Conservation (phyloP, 2,888 invertebrate genomes). For the Leptothorax acervorum region DNA sequence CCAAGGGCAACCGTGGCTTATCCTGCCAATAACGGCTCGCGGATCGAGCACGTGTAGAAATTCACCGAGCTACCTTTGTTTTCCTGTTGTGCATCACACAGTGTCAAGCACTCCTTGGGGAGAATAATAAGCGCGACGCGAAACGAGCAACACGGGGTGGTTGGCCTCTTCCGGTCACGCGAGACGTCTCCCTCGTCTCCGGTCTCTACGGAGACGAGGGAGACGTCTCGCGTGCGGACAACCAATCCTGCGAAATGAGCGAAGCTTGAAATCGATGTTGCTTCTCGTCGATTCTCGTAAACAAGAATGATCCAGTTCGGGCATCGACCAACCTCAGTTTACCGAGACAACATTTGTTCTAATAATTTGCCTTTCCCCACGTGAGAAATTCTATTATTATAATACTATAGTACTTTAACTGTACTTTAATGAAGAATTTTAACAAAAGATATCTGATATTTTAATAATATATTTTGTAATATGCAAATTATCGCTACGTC, state of each 20-base stretch:
- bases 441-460: neutral
- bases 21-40: conserved; percentile 21
- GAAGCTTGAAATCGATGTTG: neutral
- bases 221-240: conserved; percentile 28
- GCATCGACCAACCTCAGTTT: neutral
- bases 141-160: conserved; percentile 56
- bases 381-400: neutral
- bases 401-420: neutral
- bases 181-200: too few species aligned
- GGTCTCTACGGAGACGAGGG: neutral
- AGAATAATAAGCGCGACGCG: conserved; percentile 56
- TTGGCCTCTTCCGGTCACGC: conserved; percentile 28
- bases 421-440: neutral
- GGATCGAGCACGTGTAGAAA: conserved; percentile 31
- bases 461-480: neutral
- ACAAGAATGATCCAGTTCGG: neutral
- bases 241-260: conserved; percentile 24
- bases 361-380: neutral
- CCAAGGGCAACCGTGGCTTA: conserved; percentile 14
- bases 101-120: conserved; percentile 61
- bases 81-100: conserved; percentile 46
- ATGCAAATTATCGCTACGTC: neutral
- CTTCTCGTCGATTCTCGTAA: neutral
- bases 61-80: conserved; percentile 27
- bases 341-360: neutral